A percentile compares a stretch with the other conserved stretches of the same genome.
These are phyloP conservation scores for Alligator sinensis DNA, from an alignment of 2,113 vertebrate species.

Conservation along the genomic window DNA sequence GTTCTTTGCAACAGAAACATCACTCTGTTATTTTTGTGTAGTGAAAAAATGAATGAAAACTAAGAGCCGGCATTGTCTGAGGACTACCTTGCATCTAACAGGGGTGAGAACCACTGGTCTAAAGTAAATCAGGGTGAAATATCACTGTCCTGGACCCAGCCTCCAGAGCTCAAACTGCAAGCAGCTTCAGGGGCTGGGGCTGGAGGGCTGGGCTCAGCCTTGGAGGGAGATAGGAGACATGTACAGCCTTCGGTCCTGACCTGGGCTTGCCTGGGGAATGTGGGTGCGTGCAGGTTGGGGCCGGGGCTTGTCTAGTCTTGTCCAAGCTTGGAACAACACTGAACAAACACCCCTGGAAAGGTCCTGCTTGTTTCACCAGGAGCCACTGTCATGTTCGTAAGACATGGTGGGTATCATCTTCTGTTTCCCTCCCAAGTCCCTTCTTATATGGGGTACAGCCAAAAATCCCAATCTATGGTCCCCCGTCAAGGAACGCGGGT, in stretches of 20 bases:
- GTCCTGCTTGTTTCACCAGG: accelerated
- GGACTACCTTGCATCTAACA: too few species aligned
- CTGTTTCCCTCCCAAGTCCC: background rate
- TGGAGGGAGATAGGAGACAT: accelerated
- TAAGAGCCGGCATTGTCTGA: too few species aligned
- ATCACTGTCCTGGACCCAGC: too few species aligned
- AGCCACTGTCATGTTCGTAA: background rate
- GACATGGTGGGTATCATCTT: background rate
- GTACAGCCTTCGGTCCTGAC: background rate
- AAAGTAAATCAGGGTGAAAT: too few species aligned
- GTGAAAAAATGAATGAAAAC: too few species aligned
- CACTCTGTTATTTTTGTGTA: too few species aligned
- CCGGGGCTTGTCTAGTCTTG: background rate
- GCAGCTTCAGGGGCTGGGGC: background rate
- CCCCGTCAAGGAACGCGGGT: background rate
- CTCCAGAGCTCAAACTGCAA: background rate
- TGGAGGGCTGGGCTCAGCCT: background rate
- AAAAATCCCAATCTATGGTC: background rate
- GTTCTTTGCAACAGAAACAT: too few species aligned
- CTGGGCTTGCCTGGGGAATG: background rate
- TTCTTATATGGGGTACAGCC: background rate
- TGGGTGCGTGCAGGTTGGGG: background rate
- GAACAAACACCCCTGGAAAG: background rate
- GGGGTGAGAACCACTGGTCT: too few species aligned
- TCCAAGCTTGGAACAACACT: background rate